phyloP scores from a whole-genome alignment of 2,888 invertebrate genomes.

The Cerceris rybyensis region DNA sequence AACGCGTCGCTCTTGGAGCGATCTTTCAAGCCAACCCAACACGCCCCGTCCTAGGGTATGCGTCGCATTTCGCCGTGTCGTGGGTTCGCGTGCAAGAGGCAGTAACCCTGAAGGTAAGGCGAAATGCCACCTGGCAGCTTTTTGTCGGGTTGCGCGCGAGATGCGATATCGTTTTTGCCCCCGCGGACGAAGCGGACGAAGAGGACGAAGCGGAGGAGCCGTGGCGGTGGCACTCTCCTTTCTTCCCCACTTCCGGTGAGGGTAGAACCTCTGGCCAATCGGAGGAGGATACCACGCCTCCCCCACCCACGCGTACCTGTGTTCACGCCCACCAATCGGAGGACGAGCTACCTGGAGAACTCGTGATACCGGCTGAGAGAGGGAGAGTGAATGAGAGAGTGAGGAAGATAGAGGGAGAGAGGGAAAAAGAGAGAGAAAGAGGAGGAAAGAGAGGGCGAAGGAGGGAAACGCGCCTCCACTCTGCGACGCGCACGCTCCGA shows the following conservation, averaged over 20 bases:
- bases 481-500: conserved; percentile 67
- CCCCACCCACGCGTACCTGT: conserved; percentile 81
- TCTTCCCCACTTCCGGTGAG: conserved; percentile 74
- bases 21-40: background rate
- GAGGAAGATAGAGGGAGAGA: conserved; percentile 13
- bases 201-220: conserved; percentile 39
- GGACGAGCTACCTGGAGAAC: conserved; percentile 66
- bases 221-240: conserved; percentile 25
- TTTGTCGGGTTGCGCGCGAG: conserved; percentile 74
- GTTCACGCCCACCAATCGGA: conserved; percentile 77
- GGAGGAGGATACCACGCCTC: conserved; percentile 75
- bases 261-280: conserved; percentile 71
- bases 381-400: conserved; percentile 12
- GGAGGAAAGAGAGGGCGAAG: conserved; percentile 28
- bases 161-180: conserved; percentile 79
- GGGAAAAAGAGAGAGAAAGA: conserved; percentile 28
- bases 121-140: conserved; percentile 82
- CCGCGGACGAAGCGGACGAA: conserved; percentile 42
- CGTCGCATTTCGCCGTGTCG: conserved; percentile 44
- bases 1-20: no score
- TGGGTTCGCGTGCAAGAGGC: conserved; percentile 66
- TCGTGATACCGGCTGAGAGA: conserved; percentile 16
- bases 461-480: conserved; percentile 47
- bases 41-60: conserved; percentile 17
- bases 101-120: conserved; percentile 76